Conservation (phyloP, 2,113 vertebrate genomes). For the Campylomormyrus tamandua region DNA sequence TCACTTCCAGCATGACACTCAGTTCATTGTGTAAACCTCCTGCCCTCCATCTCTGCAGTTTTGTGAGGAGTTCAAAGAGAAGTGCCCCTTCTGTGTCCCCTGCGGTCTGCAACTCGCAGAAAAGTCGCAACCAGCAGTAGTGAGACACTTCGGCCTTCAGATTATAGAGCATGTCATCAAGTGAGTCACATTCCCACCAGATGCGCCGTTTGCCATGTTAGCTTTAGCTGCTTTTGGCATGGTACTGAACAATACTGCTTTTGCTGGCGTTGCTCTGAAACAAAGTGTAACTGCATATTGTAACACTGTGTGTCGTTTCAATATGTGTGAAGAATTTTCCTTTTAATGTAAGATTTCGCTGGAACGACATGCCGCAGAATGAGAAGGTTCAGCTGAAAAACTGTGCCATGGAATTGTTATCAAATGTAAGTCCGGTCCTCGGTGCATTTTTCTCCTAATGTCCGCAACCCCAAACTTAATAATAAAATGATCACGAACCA, state of each 20-base stretch:
- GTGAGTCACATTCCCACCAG: constrained; percentile 58
- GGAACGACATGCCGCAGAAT: constrained; percentile 84
- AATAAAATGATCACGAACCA: not conserved
- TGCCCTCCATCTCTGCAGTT: constrained; percentile 61
- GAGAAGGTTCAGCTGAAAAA: constrained; percentile 90
- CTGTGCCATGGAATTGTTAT: constrained; percentile 84
- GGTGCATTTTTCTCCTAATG: not conserved
- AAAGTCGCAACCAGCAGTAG: constrained; percentile 77
- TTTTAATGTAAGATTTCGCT: constrained; percentile 69
- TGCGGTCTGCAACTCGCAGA: constrained; percentile 86
- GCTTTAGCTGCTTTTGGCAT: not conserved
- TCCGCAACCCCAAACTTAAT: not conserved
- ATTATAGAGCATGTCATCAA: constrained; percentile 95
- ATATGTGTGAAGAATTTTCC: not conserved
- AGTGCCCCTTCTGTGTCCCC: constrained; percentile 81
- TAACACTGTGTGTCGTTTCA: not conserved
- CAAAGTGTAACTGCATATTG: not conserved
- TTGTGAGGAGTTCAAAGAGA: constrained; percentile 96
- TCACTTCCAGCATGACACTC: not conserved
- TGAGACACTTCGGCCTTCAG: constrained; percentile 95
- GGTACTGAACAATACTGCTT: not conserved
- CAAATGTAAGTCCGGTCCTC: constrained; percentile 54
- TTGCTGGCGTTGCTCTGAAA: not conserved
- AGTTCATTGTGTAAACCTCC: not conserved
- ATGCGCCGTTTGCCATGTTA: not conserved